These are phyloP conservation scores for Pipa parva DNA, from an alignment of 2,113 vertebrate species.

Conservation along the genomic window DNA sequence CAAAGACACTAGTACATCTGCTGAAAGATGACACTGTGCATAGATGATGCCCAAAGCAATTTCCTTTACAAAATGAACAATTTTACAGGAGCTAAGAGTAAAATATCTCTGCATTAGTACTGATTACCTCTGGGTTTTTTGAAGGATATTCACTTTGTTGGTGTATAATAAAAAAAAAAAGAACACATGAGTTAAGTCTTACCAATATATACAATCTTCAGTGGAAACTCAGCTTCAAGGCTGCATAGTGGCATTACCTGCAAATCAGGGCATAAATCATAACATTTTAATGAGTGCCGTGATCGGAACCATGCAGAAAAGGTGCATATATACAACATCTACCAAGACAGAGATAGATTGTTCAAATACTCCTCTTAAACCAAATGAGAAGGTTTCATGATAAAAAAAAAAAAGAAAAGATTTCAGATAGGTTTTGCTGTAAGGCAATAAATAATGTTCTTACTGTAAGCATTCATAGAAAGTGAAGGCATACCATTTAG, in stretches of 20 bases:
- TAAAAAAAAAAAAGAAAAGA: slow-evolving; percentile 3
- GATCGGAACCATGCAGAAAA: slow-evolving; percentile 26
- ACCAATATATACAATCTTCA: slow-evolving; percentile 36
- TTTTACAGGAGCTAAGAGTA: not conserved
- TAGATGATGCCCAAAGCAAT: too few relatives aligned
- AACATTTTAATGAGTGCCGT: slow-evolving; percentile 40
- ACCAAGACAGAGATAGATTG: slow-evolving; percentile 44
- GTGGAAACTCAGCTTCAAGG: slow-evolving; percentile 38
- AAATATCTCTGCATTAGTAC: not conserved
- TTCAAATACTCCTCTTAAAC: slow-evolving; percentile 22
- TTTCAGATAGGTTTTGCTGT: slow-evolving; percentile 2
- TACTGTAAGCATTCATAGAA: not conserved
- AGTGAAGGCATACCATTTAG: slow-evolving; percentile 39
- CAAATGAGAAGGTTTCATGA: slow-evolving; percentile 29
- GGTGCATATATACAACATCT: slow-evolving; percentile 33
- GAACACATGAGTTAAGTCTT: slow-evolving; percentile 2
- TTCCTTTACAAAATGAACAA: not conserved
- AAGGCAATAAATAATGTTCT: slow-evolving; percentile 29
- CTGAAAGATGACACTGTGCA: too few relatives aligned
- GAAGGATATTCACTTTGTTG: not conserved
- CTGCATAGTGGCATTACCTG: slow-evolving; percentile 37
- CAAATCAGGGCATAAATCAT: slow-evolving; percentile 45
- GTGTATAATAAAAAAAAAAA: not conserved
- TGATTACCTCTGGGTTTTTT: not conserved
- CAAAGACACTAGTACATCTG: too few relatives aligned